Evolutionary conservation across 1,140 invertebrate genomes (phyloP), one percentile per base, ranked within the genome.

Genomic region (Vollenhovia emeryi): DNA sequence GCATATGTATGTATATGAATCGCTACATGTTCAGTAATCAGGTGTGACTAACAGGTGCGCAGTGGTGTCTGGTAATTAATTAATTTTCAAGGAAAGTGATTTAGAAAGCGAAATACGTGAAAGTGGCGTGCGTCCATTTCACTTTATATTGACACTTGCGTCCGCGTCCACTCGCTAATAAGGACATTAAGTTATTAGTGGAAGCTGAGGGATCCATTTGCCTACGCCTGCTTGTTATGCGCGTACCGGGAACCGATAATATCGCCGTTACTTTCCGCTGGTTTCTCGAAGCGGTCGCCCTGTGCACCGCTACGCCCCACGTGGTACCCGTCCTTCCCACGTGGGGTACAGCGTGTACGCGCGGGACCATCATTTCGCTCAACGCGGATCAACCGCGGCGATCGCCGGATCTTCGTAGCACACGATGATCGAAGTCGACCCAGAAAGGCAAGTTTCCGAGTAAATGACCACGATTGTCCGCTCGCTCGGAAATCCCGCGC

Each of bases 401-500:
- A 80, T 40, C 21, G 4, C n/a, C 21, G 57, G 60, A 66, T 79
- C 43, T 30, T 3, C 55, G 15, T n/a, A 45, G n/a, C 43, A 59
- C 13, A 24, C 24, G 33, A 71, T 82, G 50, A 82, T 59, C 13
- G 24, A 59, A 59, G 3, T 2, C 24, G 78, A 71, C 36, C 50
- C 15, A 73, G 66, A 82, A 82, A 71, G 66, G 0, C 21, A 18
- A 45, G 24, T 71, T 80, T 71, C 78, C 36, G 21, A 80, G 78
- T 71, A 69, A 80, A 69, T 33, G 50, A n/a, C 48, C 48, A 36
- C 78, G 24, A 55, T 68, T 27, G 66, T 68, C 21, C 69, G 59
- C 82, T 52, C 33, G 30, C 52, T 64, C 71, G 87, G 87, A 89
- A 84, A 84, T 89, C 62, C n/a, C 80, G 78, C 55, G 73, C 60